A percentile compares a stretch with the other conserved stretches of the same genome.
phyloP scores from a whole-genome alignment of 2,888 invertebrate species.

The Coelopa pilipes region DNA sequence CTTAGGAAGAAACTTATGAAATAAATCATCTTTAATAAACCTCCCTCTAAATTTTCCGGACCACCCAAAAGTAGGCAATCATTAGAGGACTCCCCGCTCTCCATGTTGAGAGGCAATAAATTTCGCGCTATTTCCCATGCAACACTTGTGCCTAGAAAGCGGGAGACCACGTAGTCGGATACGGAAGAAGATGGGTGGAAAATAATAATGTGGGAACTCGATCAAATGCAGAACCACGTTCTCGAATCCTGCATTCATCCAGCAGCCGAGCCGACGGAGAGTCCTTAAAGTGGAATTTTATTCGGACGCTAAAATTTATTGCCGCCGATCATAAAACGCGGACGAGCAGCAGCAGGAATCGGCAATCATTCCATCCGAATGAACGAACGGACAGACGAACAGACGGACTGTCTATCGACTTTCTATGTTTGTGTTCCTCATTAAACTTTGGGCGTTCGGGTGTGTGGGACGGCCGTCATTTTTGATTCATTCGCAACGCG shows the following conservation, averaged over 20 bases:
- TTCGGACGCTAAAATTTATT: constrained; percentile 38
- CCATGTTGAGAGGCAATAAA: not conserved
- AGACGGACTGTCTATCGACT: not conserved
- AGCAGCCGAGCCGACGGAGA: not conserved
- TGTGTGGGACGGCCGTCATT: constrained; percentile 6
- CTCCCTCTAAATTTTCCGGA: no score
- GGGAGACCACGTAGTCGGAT: not conserved
- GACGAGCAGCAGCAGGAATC: not conserved
- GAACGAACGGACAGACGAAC: not conserved
- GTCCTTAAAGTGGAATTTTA: constrained; percentile 17
- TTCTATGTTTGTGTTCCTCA: not conserved
- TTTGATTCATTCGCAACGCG: constrained; percentile 22
- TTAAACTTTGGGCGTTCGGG: not conserved
- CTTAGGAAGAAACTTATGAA: no score
- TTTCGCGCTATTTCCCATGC: constrained; percentile 5
- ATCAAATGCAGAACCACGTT: not conserved
- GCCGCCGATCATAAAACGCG: constrained; percentile 28
- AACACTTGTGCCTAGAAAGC: constrained; percentile 6
- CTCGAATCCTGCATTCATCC: not conserved
- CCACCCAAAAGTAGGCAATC: no score
- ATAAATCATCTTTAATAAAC: no score
- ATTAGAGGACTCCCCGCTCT: not conserved
- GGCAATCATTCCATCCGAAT: not conserved
- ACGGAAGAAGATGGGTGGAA: not conserved
- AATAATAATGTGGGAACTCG: constrained; percentile 5